These are phyloP conservation scores for Atta texana DNA, from an alignment of 1,140 invertebrate species.

Conservation along the genomic window DNA sequence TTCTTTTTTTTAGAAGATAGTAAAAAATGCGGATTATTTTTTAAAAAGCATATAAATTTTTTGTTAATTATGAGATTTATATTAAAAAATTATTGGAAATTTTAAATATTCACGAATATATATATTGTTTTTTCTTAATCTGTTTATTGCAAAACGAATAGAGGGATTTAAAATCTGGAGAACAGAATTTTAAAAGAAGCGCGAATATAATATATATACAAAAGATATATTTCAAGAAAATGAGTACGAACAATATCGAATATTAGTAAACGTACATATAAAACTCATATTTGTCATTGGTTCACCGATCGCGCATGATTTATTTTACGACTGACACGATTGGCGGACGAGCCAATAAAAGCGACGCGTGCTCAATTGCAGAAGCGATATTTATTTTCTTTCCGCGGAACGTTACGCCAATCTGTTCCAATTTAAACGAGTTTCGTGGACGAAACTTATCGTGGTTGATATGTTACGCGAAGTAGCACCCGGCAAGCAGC, in stretches of 20 bases:
- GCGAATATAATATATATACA: background rate
- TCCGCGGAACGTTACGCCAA: slow-evolving; percentile 73
- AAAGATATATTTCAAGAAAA: background rate
- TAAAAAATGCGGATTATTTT: background rate
- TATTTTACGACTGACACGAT: slow-evolving; percentile 41
- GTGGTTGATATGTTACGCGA: slow-evolving; percentile 75
- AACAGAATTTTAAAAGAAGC: background rate
- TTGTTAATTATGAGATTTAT: background rate
- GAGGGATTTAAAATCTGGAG: background rate
- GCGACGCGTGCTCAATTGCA: slow-evolving; percentile 18
- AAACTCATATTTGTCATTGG: slow-evolving; percentile 27
- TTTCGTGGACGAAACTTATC: slow-evolving; percentile 65
- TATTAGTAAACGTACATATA: background rate
- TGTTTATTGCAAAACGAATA: background rate
- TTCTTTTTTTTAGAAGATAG: background rate
- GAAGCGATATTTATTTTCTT: slow-evolving; percentile 64
- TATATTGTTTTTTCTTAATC: background rate
- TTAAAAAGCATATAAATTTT: background rate
- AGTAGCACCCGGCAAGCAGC: slow-evolving; percentile 49
- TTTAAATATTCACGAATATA: background rate
- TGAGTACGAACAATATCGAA: slow-evolving; percentile 17
- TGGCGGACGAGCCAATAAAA: slow-evolving; percentile 47
- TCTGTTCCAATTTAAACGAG: slow-evolving; percentile 77
- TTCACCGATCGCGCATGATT: slow-evolving; percentile 42
- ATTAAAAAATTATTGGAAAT: background rate